phyloP scores from a whole-genome alignment of 2,888 invertebrate species.

The Cerastoderma edule region DNA sequence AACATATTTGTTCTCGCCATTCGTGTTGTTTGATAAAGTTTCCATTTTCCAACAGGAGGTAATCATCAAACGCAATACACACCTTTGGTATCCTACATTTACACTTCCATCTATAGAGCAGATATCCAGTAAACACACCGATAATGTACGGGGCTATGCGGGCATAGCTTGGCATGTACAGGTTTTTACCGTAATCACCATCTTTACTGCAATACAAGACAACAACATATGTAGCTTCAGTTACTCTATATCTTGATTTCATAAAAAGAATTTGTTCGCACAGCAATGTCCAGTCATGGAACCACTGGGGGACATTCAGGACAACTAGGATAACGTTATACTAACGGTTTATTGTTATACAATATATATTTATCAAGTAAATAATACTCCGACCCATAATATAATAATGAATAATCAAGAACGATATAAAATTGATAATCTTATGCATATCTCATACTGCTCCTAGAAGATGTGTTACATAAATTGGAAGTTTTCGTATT shows the following conservation, averaged over 20 bases:
- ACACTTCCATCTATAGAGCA: constrained; percentile 25
- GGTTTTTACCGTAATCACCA: background rate
- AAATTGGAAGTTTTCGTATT: too few species aligned
- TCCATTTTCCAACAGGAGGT: too few species aligned
- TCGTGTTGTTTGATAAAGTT: too few species aligned
- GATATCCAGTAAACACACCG: constrained; percentile 25
- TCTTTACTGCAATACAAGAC: constrained; percentile 3
- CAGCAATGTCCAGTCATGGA: background rate
- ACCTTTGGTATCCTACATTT: constrained; percentile 26
- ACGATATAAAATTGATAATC: too few species aligned
- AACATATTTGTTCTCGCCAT: too few species aligned
- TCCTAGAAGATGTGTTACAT: too few species aligned
- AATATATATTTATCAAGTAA: too few species aligned
- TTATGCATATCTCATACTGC: too few species aligned
- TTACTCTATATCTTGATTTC: background rate
- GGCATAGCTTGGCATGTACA: constrained; percentile 25
- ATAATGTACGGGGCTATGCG: constrained; percentile 21
- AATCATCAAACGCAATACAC: background rate
- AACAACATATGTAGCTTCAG: background rate
- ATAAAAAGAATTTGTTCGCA: background rate
- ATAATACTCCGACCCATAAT: too few species aligned
- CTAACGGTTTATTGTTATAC: too few species aligned
- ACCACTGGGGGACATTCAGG: background rate
- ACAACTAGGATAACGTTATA: too few species aligned
- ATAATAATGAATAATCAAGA: too few species aligned